phyloP scores from a whole-genome alignment of 53 echinoderm and acorn worm species.

The Holothuria scabra region DNA sequence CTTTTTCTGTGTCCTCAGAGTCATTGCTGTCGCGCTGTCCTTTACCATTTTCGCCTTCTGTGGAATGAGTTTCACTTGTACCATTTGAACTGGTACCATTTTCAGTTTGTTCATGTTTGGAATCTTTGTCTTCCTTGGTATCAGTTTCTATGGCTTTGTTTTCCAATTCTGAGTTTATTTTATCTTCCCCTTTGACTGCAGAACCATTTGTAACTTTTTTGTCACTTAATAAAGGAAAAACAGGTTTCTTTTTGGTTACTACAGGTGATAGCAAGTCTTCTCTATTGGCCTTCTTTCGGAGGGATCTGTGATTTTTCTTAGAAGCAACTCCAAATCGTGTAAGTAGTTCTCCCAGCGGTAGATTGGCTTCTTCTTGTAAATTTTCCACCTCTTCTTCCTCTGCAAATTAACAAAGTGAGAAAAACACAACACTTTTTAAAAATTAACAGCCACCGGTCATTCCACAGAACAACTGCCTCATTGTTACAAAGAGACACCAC shows the following conservation, averaged over 20 bases:
- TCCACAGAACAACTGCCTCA: too few relatives aligned
- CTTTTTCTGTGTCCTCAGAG: background rate
- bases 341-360: conserved; percentile 89
- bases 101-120: background rate
- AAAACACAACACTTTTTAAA: too few relatives aligned
- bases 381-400: conserved; percentile 87
- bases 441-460: too few relatives aligned
- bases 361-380: conserved; percentile 88
- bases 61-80: conserved; percentile 17
- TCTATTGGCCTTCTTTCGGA: conserved; percentile 76
- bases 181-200: background rate
- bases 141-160: background rate
- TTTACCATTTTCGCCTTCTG: background rate
- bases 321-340: conserved; percentile 79
- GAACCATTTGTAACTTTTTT: conserved; percentile 26
- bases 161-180: background rate
- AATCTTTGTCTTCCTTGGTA: background rate
- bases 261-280: conserved; percentile 88
- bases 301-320: conserved; percentile 71
- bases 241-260: conserved; percentile 82
- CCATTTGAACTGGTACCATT: background rate
- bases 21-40: background rate
- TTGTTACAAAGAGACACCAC: too few relatives aligned
- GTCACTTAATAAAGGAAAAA: conserved; percentile 56
- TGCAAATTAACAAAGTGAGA: background rate